phyloP scores from a whole-genome alignment of 2,888 invertebrate species.

The Diarsia dahlii region DNA sequence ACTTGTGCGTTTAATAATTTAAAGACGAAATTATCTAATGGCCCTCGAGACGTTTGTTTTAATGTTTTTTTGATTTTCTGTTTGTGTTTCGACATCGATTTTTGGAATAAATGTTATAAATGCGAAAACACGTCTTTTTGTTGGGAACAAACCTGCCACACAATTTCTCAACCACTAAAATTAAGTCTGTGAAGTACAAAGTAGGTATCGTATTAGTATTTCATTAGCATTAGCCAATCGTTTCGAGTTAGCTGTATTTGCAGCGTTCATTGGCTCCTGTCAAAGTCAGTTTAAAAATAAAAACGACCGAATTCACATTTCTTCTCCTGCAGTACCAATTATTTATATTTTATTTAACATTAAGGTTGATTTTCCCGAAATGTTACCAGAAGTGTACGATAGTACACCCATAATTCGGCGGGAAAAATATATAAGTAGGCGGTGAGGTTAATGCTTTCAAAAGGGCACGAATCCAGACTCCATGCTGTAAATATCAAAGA shows the following conservation, averaged over 20 bases:
- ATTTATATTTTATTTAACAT: not conserved
- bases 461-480: not conserved
- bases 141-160: too few relatives aligned
- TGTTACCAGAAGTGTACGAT: not conserved
- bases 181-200: too few relatives aligned
- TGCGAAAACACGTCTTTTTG: too few relatives aligned
- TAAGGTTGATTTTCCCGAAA: not conserved
- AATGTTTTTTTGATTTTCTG: conserved; percentile 48
- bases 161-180: too few relatives aligned
- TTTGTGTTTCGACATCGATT: conserved; percentile 26
- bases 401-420: not conserved
- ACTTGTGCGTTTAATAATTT: conserved; percentile 64
- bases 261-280: too few relatives aligned
- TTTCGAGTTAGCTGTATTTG: too few relatives aligned
- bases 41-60: conserved; percentile 51
- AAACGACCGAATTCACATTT: not conserved
- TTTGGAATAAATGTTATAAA: not conserved
- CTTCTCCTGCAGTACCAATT: not conserved
- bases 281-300: too few relatives aligned
- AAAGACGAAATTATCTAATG: conserved; percentile 60
- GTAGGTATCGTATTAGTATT: too few relatives aligned
- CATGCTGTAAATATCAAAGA: not conserved
- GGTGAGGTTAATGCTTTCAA: not conserved
- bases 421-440: not conserved
- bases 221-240: too few relatives aligned